Base-by-base conservation (phyloP, 2,888 invertebrate species). In the Andrena praecox region DNA sequence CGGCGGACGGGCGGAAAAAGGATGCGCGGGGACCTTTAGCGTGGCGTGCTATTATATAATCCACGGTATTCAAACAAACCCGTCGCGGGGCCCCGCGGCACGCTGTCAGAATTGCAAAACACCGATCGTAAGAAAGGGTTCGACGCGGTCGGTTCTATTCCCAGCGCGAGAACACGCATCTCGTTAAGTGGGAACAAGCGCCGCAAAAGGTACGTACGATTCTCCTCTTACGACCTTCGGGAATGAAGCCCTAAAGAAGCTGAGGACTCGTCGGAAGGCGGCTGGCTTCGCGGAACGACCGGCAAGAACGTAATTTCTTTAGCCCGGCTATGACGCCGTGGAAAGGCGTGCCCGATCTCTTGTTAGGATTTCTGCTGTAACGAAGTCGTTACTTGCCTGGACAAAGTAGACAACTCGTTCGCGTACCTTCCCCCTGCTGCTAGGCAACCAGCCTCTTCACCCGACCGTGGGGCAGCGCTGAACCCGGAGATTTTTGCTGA, bases 141-240 rank as follows among this genome's bases (percentile, higher is more conserved):
- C 68, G 73, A 29, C 72, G 76, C 75, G 71, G 81, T 83, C 52
- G 81, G 78, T 77, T 84, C 80, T 84, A 85, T 83, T 78, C 83
- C 74, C 87, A 83, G 82, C 80, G 82, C 89, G 87, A 86, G 84
- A 89, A 90, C 90, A 89, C 89, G 90, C 89, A 89, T 89, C 89
- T 90, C 89, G 90, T 90, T 90, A 90, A 90, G 86, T 82, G 84
- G 78, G 84, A 89, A 90, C 90, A 90, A 89, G 85, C 90, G 84
- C 82, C 82, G 82, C 80, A 67, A 85, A 87, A 86, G 85, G 89
- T 81, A 84, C 83, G 83, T 70, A 73, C 74, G 86, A 85, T 86
- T 79, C 86, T 73, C 77, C 82, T 52, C 52, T 87, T 87, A 87
- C 84, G 88, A 80, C 80, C 85, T 84, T 88, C 82, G 80, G 63